These are phyloP conservation scores for Paragorgia papillata DNA, from an alignment of 92 coral and sea anemone genomes.

Conservation along the genomic window DNA sequence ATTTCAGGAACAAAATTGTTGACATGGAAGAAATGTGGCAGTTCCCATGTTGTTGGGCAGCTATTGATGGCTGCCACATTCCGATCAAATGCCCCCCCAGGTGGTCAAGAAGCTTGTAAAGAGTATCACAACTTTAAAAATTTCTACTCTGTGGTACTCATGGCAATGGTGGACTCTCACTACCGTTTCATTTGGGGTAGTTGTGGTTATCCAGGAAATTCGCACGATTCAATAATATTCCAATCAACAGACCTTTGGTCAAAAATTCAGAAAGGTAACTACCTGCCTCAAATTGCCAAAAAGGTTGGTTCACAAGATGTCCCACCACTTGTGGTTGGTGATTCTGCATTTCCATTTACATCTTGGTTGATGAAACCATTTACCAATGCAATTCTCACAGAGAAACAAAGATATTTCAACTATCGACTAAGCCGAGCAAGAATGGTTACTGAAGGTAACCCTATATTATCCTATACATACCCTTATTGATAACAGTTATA, in stretches of 20 bases:
- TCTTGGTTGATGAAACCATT: constrained; percentile 58
- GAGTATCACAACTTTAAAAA: constrained; percentile 56
- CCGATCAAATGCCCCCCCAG: constrained; percentile 58
- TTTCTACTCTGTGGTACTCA: constrained; percentile 59
- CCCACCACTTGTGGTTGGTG: constrained; percentile 45
- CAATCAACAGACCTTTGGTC: constrained; percentile 52
- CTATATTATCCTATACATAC: too few species aligned
- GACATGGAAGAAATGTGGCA: constrained; percentile 67
- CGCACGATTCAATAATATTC: constrained; percentile 53
- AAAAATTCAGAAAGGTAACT: constrained; percentile 31
- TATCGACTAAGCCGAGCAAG: constrained; percentile 52
- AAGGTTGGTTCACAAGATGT: constrained; percentile 33
- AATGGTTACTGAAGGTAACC: constrained; percentile 50
- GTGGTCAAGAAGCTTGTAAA: constrained; percentile 55
- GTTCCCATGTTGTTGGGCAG: constrained; percentile 61
- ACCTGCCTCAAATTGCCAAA: constrained; percentile 45
- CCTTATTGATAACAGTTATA: too few species aligned
- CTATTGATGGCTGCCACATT: constrained; percentile 61
- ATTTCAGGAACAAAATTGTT: constrained; percentile 40
- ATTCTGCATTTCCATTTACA: constrained; percentile 53
- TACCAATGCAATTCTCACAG: constrained; percentile 61
- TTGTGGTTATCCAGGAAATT: constrained; percentile 55
- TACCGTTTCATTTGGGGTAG: constrained; percentile 55
- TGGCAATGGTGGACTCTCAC: constrained; percentile 64
- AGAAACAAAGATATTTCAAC: constrained; percentile 48